Evolutionary conservation across 1,140 invertebrate genomes (phyloP).

Genomic region (Neuroterus valhalla): DNA sequence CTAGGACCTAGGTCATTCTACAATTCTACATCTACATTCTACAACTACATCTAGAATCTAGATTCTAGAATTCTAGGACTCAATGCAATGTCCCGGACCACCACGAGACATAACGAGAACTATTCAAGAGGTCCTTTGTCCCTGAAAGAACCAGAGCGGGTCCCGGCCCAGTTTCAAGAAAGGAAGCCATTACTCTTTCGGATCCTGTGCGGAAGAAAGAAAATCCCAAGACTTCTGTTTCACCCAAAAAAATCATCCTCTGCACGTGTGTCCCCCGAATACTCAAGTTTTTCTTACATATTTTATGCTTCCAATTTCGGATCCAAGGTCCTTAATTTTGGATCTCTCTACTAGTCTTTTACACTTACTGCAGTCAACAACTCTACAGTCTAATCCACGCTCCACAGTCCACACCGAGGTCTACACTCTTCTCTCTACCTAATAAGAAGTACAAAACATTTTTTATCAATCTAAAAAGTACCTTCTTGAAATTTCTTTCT

Average conservation of each 20-base stretch:
- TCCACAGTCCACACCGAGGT: too few species aligned
- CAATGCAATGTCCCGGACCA: slow-evolving; percentile 10
- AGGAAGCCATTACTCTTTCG: slow-evolving; percentile 50
- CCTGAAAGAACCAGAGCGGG: neutral
- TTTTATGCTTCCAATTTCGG: too few species aligned
- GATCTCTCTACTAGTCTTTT: too few species aligned
- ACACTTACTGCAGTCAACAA: too few species aligned
- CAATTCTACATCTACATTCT: too few species aligned
- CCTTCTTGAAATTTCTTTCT: too few species aligned
- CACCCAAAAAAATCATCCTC: slow-evolving; percentile 7
- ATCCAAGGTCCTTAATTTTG: too few species aligned
- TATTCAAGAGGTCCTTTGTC: slow-evolving; percentile 53
- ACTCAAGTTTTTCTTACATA: neutral
- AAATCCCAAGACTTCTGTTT: slow-evolving; percentile 20
- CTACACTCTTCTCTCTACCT: too few species aligned
- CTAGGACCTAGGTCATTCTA: slow-evolving; percentile 13
- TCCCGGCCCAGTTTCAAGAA: slow-evolving; percentile 45
- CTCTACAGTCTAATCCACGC: too few species aligned
- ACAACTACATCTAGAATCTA: too few species aligned
- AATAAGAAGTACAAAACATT: too few species aligned
- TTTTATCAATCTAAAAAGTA: too few species aligned
- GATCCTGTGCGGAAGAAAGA: slow-evolving; percentile 7
- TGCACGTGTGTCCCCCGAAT: neutral
- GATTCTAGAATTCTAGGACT: slow-evolving; percentile 6
- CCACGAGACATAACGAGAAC: slow-evolving; percentile 54